Base-by-base conservation (phyloP, 2,888 invertebrate genomes). In the Idaea aversata region DNA sequence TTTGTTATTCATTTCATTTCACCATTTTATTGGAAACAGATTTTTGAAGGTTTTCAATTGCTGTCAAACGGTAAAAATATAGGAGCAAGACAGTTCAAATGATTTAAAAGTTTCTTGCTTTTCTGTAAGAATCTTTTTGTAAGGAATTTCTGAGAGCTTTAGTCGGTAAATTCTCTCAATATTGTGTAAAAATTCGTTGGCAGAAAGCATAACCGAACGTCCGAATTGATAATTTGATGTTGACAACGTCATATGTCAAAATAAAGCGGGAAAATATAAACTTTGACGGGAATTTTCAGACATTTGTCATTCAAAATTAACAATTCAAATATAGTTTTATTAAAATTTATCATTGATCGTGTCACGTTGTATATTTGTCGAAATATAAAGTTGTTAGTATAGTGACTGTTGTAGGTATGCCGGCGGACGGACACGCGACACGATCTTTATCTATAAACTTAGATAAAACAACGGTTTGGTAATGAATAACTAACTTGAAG, bases 331-430 rank as follows among this genome's bases (percentile, higher is more conserved):
- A 1, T 47, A 47, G 47, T 47, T 47, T 47, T 47, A 47, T 47
- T 47, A 47, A 47, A 47, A 47, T 85, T 84, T 81, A 82, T 81
- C 79, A 80, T 79, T 81, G 77, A 77, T 76, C 74, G 75, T 77
- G 78, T 79, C 79, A 82, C 81, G 79, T 82, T 81, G 84, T 80
- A 77, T 78, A 80, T 83, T 84, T 82, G 83, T 83, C 82, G 82
- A 87, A 88, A 85, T 87, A 90, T 90, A 87, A 86, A 90, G 90
- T 89, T 88, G 89, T 90, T 87, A 85, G 80, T 25, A 2, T 2
- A 25, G 25, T 25, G 25, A 25, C 3, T 25, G 25, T 25, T 36
- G 47, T 47, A 10, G 10, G 47, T 47, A 47, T 47, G 2, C 3
- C 7, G 47, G 7, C 13, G 47, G 75, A 74, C 75, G 75, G 76